Base-by-base conservation (phyloP, 2,888 invertebrate species). In the Luffia ferchaultella region DNA sequence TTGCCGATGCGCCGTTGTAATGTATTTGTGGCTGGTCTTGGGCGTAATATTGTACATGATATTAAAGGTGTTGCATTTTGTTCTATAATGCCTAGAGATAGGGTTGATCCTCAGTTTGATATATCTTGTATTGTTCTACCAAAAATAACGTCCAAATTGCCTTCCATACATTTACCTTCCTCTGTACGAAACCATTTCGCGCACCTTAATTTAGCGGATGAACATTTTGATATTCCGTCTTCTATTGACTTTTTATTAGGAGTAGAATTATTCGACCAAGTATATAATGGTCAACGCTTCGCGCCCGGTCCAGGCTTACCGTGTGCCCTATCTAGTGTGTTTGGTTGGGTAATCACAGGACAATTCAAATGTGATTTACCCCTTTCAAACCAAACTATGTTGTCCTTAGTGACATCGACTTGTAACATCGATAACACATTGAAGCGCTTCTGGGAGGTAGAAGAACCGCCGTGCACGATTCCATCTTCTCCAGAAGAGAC, bases 391-490 rank as follows among this genome's bases (percentile, higher is more conserved):
- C 30, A 30, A 30, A 42, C 30, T 16, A 18, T 19, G 12, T 45
- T 45, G 16, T 45, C 45, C 12, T 41, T 45, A 1, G 15, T 50
- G 1, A 44, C 42, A 16, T 48, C 48, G 41, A 45, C 48, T 1
- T 16, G 18, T 16, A 18, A 20, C 2, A 17, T 49, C 1, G 50
- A 53, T 17, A 16, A 49, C 2, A 42, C 45, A 49, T 17, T 52
- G 1, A 46, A 50, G 40, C 19, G 30, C 2, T 52, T 52, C 41
- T 53, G 53, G 53, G 53, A 53, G 20, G 20, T 53, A 40, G 53
- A 53, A 46, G 50, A 53, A 18, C 49, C 50, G n/a, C 50, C 50
- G 7, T 9, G 16, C 5, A 41, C 19, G 2, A n/a, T n/a, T 3
- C 40, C 48, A 2, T 9, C 40, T 2, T 45, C 42, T 18, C 45